Percentiles rank a stretch among this genome's conserved stretches.
Evolutionary conservation across 2,113 vertebrate genomes (phyloP).

Genomic region (Helogale parvula): DNA sequence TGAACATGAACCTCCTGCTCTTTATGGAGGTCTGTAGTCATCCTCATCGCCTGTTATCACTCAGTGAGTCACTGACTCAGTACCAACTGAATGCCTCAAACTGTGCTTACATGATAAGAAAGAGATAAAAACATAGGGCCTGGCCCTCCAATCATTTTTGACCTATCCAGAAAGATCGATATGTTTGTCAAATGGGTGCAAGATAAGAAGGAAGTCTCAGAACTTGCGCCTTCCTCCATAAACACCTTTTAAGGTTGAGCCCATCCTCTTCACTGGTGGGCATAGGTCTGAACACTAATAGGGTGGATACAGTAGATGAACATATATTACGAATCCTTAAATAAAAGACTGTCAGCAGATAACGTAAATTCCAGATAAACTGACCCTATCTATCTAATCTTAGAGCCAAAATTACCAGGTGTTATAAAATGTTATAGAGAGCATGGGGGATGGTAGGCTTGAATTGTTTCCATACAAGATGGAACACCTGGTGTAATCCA

Average conservation of each 20-base stretch:
- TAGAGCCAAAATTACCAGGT: neutral
- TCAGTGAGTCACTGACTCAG: neutral
- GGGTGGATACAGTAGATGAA: too few relatives aligned
- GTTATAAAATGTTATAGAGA: neutral
- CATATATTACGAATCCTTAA: neutral
- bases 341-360: neutral
- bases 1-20: accelerated
- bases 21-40: neutral
- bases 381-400: neutral
- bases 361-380: neutral
- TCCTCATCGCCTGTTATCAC: accelerated
- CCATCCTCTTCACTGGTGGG: neutral
- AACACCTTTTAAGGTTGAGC: neutral
- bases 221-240: accelerated
- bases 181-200: neutral
- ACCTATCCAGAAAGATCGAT: neutral
- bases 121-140: too few relatives aligned
- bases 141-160: neutral
- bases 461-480: accelerated
- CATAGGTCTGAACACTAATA: too few relatives aligned
- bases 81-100: neutral
- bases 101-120: neutral
- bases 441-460: accelerated
- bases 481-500: too few relatives aligned
- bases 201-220: neutral